Conservation (phyloP, 2,113 vertebrate species). For the Polypterus bichir region DNA sequence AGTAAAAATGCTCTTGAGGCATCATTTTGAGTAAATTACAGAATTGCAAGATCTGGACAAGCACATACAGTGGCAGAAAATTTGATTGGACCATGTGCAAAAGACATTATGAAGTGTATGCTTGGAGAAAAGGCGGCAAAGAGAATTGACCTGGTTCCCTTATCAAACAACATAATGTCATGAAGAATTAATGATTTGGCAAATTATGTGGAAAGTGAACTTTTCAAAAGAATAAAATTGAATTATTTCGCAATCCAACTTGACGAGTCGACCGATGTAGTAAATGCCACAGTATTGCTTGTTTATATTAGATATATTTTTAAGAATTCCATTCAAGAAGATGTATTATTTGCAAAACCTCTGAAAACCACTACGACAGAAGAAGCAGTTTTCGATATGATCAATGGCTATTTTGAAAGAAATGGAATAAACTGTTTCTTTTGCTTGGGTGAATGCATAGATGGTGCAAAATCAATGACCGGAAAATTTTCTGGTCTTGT, state of each 20-base stretch:
- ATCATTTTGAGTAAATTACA: conserved; percentile 32
- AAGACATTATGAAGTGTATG: conserved; percentile 34
- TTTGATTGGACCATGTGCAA: conserved; percentile 35
- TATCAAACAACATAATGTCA: conserved; percentile 29
- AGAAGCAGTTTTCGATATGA: too few species aligned
- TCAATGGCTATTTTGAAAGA: too few species aligned
- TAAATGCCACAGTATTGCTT: conserved; percentile 30
- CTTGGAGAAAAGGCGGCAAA: conserved; percentile 35
- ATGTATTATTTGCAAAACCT: too few species aligned
- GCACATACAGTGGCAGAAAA: conserved; percentile 35
- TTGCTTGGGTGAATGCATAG: too few species aligned
- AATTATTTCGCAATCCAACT: conserved; percentile 32
- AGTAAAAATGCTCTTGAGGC: conserved; percentile 35
- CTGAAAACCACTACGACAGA: too few species aligned
- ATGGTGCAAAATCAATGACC: too few species aligned
- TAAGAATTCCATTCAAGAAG: too few species aligned
- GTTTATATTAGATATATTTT: conserved; percentile 27
- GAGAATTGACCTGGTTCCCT: conserved; percentile 25
- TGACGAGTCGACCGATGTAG: conserved; percentile 32
- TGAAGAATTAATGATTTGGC: conserved; percentile 32
- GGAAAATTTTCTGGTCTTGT: too few species aligned
- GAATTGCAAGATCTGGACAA: conserved; percentile 31
- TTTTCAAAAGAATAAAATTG: conserved; percentile 30
- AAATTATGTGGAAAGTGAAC: conserved; percentile 29
- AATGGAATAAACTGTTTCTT: too few species aligned